These are phyloP conservation scores for Asbolus verrucosus DNA, from an alignment of 1,140 invertebrate species.

Conservation along the genomic window DNA sequence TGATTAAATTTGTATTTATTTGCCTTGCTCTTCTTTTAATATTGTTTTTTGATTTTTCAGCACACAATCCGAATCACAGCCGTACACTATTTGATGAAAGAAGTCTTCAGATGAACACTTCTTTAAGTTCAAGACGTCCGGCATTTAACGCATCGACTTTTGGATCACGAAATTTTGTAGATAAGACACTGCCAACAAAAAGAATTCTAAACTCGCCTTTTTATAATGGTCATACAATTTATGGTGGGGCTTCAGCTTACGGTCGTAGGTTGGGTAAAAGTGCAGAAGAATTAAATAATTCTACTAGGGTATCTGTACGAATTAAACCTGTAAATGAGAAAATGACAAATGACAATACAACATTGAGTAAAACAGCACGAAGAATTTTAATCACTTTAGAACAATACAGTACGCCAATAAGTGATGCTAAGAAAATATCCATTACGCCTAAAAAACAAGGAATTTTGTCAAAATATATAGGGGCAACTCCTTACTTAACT, in stretches of 20 bases:
- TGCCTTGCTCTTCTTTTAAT: too few relatives aligned
- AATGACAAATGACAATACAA: constrained; percentile 48
- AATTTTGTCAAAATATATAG: constrained; percentile 55
- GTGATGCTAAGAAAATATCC: constrained; percentile 80
- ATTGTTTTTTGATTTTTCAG: too few relatives aligned
- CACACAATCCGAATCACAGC: constrained; percentile 10
- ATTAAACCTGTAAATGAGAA: constrained; percentile 67
- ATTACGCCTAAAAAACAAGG: constrained; percentile 57
- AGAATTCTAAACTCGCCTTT: constrained; percentile 76
- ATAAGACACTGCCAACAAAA: constrained; percentile 61
- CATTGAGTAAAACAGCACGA: constrained; percentile 71
- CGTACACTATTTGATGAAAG: constrained; percentile 54
- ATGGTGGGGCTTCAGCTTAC: constrained; percentile 81
- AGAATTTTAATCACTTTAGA: constrained; percentile 79
- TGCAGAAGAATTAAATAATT: constrained; percentile 42
- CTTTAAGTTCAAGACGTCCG: constrained; percentile 68
- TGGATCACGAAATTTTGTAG: constrained; percentile 61
- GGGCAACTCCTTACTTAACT: constrained; percentile 57
- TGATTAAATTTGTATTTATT: too few relatives aligned
- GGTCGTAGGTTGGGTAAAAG: constrained; percentile 64
- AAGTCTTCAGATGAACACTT: constrained; percentile 58
- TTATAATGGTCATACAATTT: constrained; percentile 83
- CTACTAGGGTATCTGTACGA: constrained; percentile 60
- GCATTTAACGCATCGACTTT: constrained; percentile 71
- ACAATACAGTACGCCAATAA: constrained; percentile 78